phyloP scores from a whole-genome alignment of 53 echinoderm and acorn worm species.

The Patiria pectinifera region DNA sequence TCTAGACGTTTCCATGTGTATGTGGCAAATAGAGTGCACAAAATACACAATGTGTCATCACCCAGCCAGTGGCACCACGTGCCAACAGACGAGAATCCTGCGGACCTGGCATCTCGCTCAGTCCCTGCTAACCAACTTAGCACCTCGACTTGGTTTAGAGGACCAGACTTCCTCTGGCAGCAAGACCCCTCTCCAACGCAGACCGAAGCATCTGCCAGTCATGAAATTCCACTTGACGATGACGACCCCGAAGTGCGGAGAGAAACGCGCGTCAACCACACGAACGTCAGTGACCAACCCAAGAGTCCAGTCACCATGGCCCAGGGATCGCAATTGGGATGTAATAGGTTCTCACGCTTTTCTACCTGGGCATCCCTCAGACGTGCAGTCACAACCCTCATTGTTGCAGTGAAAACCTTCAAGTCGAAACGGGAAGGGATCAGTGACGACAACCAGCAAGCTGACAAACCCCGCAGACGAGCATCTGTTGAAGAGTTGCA shows the following conservation, averaged over 20 bases:
- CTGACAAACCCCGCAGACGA: background rate
- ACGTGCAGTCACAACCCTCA: slow-evolving; percentile 58
- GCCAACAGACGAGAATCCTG: slow-evolving; percentile 57
- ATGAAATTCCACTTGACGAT: background rate
- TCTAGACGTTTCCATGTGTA: no score
- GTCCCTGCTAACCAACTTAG: slow-evolving; percentile 54
- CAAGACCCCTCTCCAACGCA: background rate
- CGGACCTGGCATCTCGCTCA: slow-evolving; percentile 57
- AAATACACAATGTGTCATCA: no score
- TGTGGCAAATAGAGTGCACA: no score
- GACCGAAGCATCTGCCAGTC: background rate
- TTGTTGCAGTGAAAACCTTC: background rate
- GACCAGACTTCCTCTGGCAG: slow-evolving; percentile 67
- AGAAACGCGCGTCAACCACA: background rate
- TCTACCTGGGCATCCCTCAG: no score
- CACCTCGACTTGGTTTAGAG: slow-evolving; percentile 51
- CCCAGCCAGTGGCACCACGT: slow-evolving; percentile 68
- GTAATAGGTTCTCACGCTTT: slow-evolving; percentile 56
- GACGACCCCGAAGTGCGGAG: slow-evolving; percentile 62
- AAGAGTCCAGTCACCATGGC: background rate
- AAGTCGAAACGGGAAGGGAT: background rate
- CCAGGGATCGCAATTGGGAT: background rate
- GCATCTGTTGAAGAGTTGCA: background rate
- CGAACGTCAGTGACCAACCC: background rate
- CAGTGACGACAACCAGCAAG: background rate